Evolutionary conservation across 2,113 vertebrate species (phyloP).

Genomic region (Ameiurus melas): DNA sequence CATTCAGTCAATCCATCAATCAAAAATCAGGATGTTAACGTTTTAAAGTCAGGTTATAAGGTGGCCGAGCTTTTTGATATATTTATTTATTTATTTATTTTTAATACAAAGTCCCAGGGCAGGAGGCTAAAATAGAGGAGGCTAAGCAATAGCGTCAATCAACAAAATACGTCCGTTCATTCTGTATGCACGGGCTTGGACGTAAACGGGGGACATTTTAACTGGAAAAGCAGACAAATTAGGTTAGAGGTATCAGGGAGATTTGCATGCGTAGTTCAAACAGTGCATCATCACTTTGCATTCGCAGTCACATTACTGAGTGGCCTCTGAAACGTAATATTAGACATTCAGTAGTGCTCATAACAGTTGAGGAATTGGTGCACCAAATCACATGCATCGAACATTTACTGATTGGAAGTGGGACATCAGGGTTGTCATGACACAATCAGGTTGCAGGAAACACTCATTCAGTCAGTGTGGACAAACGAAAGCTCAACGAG

Average conservation of each 20-base stretch:
- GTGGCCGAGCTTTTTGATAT: conserved; percentile 30
- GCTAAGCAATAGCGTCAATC: conserved; percentile 45
- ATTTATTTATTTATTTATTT: neutral
- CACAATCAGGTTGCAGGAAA: conserved; percentile 48
- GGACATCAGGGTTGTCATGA: conserved; percentile 42
- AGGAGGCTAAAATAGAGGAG: conserved; percentile 56
- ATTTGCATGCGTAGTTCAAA: conserved; percentile 51
- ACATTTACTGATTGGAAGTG: conserved; percentile 36
- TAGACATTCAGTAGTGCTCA: conserved; percentile 51
- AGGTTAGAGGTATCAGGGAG: conserved; percentile 37
- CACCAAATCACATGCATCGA: conserved; percentile 49
- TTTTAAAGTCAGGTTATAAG: conserved; percentile 38
- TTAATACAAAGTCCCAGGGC: conserved; percentile 41
- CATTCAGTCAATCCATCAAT: conserved; percentile 64
- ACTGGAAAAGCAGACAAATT: conserved; percentile 47
- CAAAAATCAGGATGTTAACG: conserved; percentile 16
- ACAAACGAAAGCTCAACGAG: conserved; percentile 46
- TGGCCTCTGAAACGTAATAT: conserved; percentile 18
- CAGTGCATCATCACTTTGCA: conserved; percentile 50
- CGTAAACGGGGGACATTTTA: conserved; percentile 32
- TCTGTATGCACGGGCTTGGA: conserved; percentile 18
- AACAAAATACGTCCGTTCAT: conserved; percentile 14
- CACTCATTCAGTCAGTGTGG: conserved; percentile 47
- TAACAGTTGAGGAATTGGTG: conserved; percentile 39
- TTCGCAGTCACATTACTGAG: conserved; percentile 46